Evolutionary conservation across 2,888 invertebrate species (phyloP).

Genomic region (Leptarthrus brevirostris): DNA sequence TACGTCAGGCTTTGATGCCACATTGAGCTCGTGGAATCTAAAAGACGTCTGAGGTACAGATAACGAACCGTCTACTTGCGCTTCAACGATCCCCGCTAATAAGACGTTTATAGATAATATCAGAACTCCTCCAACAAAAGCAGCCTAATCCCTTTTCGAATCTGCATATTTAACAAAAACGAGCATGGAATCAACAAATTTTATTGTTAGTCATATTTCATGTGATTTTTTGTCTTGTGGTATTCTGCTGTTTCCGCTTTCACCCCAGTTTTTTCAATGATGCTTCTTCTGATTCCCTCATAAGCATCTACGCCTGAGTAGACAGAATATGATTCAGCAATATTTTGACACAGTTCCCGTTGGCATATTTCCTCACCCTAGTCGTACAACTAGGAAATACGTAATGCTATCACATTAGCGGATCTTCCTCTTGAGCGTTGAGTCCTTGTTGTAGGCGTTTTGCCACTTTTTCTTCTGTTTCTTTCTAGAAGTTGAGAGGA

Average conservation of each 20-base stretch:
- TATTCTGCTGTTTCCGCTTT: background rate
- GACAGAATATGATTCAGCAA: constrained; percentile 33
- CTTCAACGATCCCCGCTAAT: no score
- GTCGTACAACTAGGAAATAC: background rate
- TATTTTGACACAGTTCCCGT: constrained; percentile 25
- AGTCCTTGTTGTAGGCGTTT: background rate
- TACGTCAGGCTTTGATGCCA: constrained; percentile 24
- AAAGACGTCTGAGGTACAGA: background rate
- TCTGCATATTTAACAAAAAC: constrained; percentile 22
- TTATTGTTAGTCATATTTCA: constrained; percentile 25
- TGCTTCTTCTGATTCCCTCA: background rate
- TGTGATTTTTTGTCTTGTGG: constrained; percentile 1
- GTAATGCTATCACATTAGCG: constrained; percentile 29
- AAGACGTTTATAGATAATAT: no score
- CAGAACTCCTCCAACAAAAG: no score
- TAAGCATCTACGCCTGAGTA: background rate
- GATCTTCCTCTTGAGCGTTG: constrained; percentile 29
- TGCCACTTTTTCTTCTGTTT: background rate
- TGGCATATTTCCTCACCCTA: background rate
- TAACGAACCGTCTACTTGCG: no score
- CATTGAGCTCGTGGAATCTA: constrained; percentile 15
- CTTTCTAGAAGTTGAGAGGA: background rate
- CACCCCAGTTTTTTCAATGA: background rate
- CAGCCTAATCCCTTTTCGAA: background rate
- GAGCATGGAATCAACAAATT: constrained; percentile 21